Evolutionary conservation across 2,113 vertebrate genomes (phyloP), one percentile per base, ranked within the genome.

Genomic region (Prionailurus viverrinus): DNA sequence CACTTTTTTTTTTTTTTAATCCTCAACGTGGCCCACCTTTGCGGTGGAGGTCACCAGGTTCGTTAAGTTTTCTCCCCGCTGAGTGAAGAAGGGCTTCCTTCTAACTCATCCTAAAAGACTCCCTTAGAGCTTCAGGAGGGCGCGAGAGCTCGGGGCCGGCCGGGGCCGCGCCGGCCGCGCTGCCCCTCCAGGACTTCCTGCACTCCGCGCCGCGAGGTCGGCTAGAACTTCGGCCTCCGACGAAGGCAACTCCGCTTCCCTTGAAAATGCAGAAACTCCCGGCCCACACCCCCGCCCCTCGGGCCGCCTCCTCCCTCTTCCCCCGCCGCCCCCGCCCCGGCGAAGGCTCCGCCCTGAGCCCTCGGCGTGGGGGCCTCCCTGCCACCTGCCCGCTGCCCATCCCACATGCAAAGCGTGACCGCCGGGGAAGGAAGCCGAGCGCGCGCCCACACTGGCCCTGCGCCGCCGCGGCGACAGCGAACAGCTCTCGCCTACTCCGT

Each of bases 361-460:
- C 94, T 91, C 21, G 2, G 91, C 89, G 65, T 36, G 48, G 96
- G 96, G 97, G 97, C 97, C 97, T 96, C 97, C 81, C 94, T 79
- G 95, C 97, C 98, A 98, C 98, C 98, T 98, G 98, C 98, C 98
- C 88, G 95, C 91, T 95, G 97, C 97, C 97, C 97, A 94, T 85
- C 98, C 98, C 95, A 97, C 95, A 94, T 95, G 97, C 97, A 98
- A 93, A 98, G 97, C 94, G 96, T 91, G 98, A 96, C 97, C 84
- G 97, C 96, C 31, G 41, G 97, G 95, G 95, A 94, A 95, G 89
- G 95, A 95, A 91, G 93, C 96, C 53, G 90, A 86, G 97, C 76
- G 95, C 82, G 95, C 95, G 96, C 97, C 93, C 96, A 97, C 97
- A 96, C 58, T 91, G 91, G 96, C 93, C 96, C 91, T 68, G 96